Percentiles rank a stretch among this genome's conserved stretches.
Evolutionary conservation across 2,888 invertebrate genomes (phyloP).

Genomic region (Synanthedon vespiformis): DNA sequence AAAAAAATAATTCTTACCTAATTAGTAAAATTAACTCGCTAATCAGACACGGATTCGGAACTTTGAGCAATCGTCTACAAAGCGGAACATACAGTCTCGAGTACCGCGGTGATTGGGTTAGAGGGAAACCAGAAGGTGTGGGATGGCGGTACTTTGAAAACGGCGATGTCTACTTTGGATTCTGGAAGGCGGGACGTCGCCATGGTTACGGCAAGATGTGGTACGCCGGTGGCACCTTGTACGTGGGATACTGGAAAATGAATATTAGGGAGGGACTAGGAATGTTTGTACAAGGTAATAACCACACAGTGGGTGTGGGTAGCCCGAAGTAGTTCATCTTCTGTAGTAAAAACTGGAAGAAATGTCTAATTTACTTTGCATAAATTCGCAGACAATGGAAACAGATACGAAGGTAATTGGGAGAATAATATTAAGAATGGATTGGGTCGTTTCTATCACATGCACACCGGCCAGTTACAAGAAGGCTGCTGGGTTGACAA

Average conservation of each 20-base stretch:
- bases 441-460: slow-evolving; percentile 73
- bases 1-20: not conserved
- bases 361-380: not conserved
- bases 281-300: slow-evolving; percentile 60
- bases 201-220: slow-evolving; percentile 74
- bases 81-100: slow-evolving; percentile 51
- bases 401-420: slow-evolving; percentile 77
- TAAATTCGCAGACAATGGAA: slow-evolving; percentile 55
- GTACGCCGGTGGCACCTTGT: slow-evolving; percentile 69
- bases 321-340: not conserved
- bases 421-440: slow-evolving; percentile 68
- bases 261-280: slow-evolving; percentile 62
- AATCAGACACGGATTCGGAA: slow-evolving; percentile 70
- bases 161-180: slow-evolving; percentile 73
- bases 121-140: slow-evolving; percentile 68
- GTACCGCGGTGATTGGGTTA: slow-evolving; percentile 73
- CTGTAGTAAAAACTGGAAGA: not conserved
- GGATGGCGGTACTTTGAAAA: slow-evolving; percentile 70
- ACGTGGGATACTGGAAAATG: slow-evolving; percentile 72
- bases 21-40: not conserved
- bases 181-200: slow-evolving; percentile 54
- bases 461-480: slow-evolving; percentile 74
- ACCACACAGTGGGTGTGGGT: too few species aligned
- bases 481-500: slow-evolving; percentile 74
- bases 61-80: slow-evolving; percentile 43